Percentiles rank a stretch among this genome's conserved stretches.
phyloP scores from a whole-genome alignment of 2,113 vertebrate genomes.

The Australoheros scitulus region DNA sequence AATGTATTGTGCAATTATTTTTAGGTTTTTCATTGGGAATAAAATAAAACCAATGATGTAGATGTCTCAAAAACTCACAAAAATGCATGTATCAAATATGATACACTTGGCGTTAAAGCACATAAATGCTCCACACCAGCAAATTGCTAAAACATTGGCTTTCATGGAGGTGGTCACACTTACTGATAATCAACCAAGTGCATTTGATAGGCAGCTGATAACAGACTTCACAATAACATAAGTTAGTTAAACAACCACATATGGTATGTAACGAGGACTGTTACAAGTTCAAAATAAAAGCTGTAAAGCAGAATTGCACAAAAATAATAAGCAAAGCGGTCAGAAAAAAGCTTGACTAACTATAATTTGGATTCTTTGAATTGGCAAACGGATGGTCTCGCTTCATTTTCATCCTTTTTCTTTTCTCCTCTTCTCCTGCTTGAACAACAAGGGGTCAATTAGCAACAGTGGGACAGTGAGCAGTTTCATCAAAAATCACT shows the following conservation, averaged over 20 bases:
- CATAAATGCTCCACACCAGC: background rate
- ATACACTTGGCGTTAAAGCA: no score
- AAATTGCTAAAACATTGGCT: background rate
- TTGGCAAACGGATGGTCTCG: background rate
- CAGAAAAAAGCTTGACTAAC: background rate
- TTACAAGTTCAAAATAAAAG: background rate
- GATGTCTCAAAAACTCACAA: no score
- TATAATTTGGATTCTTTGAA: constrained; percentile 50
- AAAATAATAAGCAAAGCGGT: background rate
- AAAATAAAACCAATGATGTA: no score
- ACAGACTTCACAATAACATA: background rate
- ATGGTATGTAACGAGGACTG: accelerated
- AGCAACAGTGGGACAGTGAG: background rate
- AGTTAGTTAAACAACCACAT: background rate
- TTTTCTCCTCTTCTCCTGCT: constrained; percentile 39
- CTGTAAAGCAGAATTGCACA: background rate
- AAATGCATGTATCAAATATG: no score
- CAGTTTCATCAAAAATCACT: no score
- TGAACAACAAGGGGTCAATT: constrained; percentile 7
- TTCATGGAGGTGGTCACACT: background rate
- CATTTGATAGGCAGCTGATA: background rate
- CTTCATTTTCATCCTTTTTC: background rate
- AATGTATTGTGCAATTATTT: no score
- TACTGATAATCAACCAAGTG: background rate
- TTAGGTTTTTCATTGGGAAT: no score